Evolutionary conservation across 2,888 invertebrate species (phyloP).

Genomic region (Lampropteryx suffumata): DNA sequence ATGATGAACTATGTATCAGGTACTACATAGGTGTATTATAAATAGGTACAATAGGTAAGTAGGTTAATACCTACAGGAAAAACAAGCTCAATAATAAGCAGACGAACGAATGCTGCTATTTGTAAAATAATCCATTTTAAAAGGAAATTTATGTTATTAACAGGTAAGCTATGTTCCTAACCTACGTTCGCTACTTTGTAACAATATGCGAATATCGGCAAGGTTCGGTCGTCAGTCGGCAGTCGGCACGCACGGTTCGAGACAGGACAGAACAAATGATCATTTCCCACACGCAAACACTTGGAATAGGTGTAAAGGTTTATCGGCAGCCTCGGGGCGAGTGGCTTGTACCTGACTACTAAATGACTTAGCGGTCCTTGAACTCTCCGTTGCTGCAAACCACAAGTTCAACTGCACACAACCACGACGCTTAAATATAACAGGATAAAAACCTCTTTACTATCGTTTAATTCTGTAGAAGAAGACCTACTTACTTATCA

Average conservation of each 20-base stretch:
- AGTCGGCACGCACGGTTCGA: constrained; percentile 33
- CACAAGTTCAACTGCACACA: constrained; percentile 27
- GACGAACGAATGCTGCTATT: background rate
- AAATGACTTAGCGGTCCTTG: constrained; percentile 65
- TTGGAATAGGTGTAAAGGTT: constrained; percentile 46
- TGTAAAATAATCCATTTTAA: constrained; percentile 5
- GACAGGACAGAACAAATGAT: constrained; percentile 44
- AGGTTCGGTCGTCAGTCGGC: constrained; percentile 19
- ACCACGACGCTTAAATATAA: constrained; percentile 38
- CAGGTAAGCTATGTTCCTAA: too few relatives aligned
- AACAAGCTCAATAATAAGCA: background rate
- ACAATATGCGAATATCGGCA: constrained; percentile 30
- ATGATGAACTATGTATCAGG: too few relatives aligned
- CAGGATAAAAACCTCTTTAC: constrained; percentile 40
- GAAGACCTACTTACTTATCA: too few relatives aligned
- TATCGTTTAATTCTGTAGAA: background rate
- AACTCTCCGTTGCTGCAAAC: constrained; percentile 48
- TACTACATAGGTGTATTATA: too few relatives aligned
- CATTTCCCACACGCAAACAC: constrained; percentile 58
- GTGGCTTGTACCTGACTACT: constrained; percentile 60
- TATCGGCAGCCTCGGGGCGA: constrained; percentile 48
- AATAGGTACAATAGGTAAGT: too few relatives aligned
- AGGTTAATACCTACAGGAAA: too few relatives aligned
- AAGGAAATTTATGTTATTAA: too few relatives aligned
- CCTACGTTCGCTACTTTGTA: constrained; percentile 13